Evolutionary conservation across 92 coral and sea anemone genomes (phyloP).

Genomic region (Porites lobata): DNA sequence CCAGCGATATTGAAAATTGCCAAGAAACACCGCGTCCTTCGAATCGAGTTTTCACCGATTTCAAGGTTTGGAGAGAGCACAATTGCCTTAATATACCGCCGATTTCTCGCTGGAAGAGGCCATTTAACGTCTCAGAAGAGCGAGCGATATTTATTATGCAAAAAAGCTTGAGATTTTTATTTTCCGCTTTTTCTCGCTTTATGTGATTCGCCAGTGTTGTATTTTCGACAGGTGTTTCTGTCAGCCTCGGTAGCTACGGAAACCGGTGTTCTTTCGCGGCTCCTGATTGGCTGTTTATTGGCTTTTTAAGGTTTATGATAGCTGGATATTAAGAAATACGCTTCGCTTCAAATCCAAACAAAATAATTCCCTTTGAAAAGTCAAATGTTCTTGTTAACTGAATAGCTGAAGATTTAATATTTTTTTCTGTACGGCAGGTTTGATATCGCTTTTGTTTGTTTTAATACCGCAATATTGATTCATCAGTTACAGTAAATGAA

Average conservation of each 20-base stretch:
- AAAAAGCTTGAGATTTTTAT: constrained; percentile 55
- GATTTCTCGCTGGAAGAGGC: constrained; percentile 9
- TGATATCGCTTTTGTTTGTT: constrained; percentile 10
- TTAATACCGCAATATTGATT: constrained; percentile 18
- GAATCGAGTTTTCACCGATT: neutral
- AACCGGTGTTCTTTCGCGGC: constrained; percentile 39
- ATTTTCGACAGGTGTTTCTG: constrained; percentile 84
- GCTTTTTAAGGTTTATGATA: constrained; percentile 8
- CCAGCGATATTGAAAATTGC: neutral
- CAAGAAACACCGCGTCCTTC: neutral
- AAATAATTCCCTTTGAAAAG: neutral
- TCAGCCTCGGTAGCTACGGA: constrained; percentile 64
- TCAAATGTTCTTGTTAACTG: neutral
- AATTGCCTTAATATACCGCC: neutral
- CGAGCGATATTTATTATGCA: constrained; percentile 54
- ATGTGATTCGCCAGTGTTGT: constrained; percentile 77
- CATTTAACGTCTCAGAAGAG: constrained; percentile 29
- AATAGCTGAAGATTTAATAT: neutral
- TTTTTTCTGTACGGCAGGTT: neutral
- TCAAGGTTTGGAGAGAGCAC: neutral
- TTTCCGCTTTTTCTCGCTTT: constrained; percentile 32
- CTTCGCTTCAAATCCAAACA: constrained; percentile 12
- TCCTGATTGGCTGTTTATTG: constrained; percentile 58
- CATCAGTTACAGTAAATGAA: neutral
- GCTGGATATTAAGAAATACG: constrained; percentile 5